Evolutionary conservation across 2,888 invertebrate genomes (phyloP).

Genomic region (Ormyrus labotus): DNA sequence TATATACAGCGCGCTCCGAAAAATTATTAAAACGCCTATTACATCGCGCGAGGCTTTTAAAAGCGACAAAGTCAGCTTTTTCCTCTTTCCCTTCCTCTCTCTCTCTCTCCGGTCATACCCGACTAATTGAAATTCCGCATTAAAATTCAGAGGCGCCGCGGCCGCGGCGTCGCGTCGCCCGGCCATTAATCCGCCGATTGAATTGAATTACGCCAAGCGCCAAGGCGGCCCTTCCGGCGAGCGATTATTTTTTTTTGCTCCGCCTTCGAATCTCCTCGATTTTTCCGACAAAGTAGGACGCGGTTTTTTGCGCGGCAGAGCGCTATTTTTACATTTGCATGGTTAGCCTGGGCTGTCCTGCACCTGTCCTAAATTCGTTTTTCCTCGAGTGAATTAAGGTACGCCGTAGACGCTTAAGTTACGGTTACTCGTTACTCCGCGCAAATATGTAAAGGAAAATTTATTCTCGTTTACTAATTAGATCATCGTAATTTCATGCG

Average conservation of each 20-base stretch:
- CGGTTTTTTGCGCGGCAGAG: background rate
- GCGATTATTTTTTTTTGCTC: no score
- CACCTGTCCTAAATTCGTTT: no score
- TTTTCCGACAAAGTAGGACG: background rate
- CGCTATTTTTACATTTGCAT: no score
- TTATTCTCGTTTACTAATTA: no score
- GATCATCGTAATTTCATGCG: no score
- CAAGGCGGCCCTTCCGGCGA: no score
- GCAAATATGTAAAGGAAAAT: no score
- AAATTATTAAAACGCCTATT: slow-evolving; percentile 32
- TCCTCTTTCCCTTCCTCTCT: background rate
- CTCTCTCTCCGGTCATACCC: no score
- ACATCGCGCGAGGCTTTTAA: slow-evolving; percentile 16
- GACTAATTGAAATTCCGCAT: slow-evolving; percentile 49
- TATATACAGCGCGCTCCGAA: background rate
- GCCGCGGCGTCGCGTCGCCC: slow-evolving; percentile 12
- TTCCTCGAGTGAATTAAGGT: no score
- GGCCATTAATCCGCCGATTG: slow-evolving; percentile 44
- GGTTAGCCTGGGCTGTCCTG: no score
- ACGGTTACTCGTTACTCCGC: no score
- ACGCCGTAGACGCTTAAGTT: no score
- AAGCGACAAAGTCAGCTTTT: slow-evolving; percentile 10
- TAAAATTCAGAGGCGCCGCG: slow-evolving; percentile 41
- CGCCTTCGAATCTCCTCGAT: background rate
- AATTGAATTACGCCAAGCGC: slow-evolving; percentile 21